A percentile compares a stretch with the other conserved stretches of the same genome.
phyloP scores from a whole-genome alignment of 2,888 invertebrate genomes.

The Poecilus cupreus region DNA sequence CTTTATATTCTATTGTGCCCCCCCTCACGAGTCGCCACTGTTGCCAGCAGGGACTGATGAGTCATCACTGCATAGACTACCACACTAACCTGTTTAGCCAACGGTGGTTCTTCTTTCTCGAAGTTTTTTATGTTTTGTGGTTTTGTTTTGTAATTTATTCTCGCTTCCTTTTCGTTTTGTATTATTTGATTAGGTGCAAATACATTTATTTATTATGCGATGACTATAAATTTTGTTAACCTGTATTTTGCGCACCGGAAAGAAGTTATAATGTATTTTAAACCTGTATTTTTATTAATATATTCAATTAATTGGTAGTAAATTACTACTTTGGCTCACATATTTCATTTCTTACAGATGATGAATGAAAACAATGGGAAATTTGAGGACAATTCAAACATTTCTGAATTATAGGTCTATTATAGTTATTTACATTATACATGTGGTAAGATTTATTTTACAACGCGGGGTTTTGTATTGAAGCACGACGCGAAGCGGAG shows the following conservation, averaged over 20 bases:
- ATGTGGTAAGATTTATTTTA: too few species aligned
- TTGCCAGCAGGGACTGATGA: neutral
- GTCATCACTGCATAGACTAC: conserved; percentile 44
- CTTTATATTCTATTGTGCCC: neutral
- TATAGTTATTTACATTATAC: too few species aligned
- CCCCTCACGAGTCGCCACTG: neutral
- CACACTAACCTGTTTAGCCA: conserved; percentile 54
- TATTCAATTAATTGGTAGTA: too few species aligned
- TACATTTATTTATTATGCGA: conserved; percentile 42
- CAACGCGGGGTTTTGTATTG: too few species aligned
- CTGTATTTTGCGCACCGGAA: conserved; percentile 25
- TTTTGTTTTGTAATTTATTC: conserved; percentile 15
- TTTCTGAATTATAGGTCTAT: too few species aligned
- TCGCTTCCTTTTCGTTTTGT: conserved; percentile 34
- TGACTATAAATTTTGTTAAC: conserved; percentile 39
- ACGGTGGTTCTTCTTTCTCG: conserved; percentile 1
- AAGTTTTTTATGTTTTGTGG: conserved; percentile 27
- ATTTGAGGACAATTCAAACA: too few species aligned
- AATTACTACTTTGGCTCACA: too few species aligned
- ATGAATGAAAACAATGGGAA: too few species aligned
- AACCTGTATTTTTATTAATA: neutral
- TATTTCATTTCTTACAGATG: too few species aligned
- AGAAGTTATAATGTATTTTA: neutral
- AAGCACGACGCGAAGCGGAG: too few species aligned
- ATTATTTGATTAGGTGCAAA: conserved; percentile 33